Evolutionary conservation across 2,888 invertebrate species (phyloP).

Genomic region (Drosophila yooni): DNA sequence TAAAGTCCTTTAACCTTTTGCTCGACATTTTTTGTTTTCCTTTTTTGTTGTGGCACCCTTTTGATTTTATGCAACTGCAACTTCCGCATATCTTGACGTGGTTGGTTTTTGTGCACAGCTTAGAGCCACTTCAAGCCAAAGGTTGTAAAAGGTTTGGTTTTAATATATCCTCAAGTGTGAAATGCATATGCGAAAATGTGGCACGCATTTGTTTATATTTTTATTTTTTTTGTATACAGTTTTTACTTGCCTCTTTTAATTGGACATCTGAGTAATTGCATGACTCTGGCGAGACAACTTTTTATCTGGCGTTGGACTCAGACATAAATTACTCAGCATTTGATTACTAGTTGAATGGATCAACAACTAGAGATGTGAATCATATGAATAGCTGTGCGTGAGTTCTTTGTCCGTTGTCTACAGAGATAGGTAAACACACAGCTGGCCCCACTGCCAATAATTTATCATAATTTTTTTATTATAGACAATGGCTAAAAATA

Average conservation of each 20-base stretch:
- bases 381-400: slow-evolving; percentile 10
- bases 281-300: slow-evolving; percentile 5
- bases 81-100: slow-evolving; percentile 62
- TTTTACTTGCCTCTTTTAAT: slow-evolving; percentile 1
- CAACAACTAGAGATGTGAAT: slow-evolving; percentile 26
- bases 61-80: slow-evolving; percentile 48
- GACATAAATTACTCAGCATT: slow-evolving; percentile 45
- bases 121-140: slow-evolving; percentile 44
- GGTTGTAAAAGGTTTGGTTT: slow-evolving; percentile 34
- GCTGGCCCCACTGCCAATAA: slow-evolving; percentile 45
- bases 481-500: slow-evolving; percentile 51
- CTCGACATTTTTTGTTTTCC: slow-evolving; percentile 40
- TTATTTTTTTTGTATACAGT: not conserved
- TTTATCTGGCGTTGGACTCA: slow-evolving; percentile 26
- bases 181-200: slow-evolving; percentile 13
- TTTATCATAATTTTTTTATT: slow-evolving; percentile 52
- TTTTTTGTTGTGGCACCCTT: slow-evolving; percentile 23
- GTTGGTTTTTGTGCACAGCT: slow-evolving; percentile 10
- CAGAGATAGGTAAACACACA: slow-evolving; percentile 21
- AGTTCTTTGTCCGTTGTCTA: slow-evolving; percentile 12
- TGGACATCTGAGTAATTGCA: slow-evolving; percentile 14
- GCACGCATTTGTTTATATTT: not conserved
- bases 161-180: slow-evolving; percentile 7
- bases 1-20: slow-evolving; percentile 72
- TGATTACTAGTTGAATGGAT: slow-evolving; percentile 24